Evolutionary conservation across 2,113 vertebrate species (phyloP).

Genomic region (Caranx melampygus): DNA sequence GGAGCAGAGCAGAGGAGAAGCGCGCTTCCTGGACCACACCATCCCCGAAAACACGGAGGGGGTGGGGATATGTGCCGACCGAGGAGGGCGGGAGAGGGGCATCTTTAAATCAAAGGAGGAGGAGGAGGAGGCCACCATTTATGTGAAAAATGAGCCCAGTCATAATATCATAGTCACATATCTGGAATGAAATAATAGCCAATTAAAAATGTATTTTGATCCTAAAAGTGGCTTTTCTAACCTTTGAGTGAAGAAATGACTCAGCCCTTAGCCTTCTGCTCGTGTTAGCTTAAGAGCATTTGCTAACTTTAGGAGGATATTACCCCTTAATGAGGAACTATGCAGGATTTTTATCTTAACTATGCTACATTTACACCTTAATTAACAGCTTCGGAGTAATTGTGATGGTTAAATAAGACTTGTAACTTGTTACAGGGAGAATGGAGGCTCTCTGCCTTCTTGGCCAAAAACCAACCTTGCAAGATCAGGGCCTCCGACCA

Average conservation of each 20-base stretch:
- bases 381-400: too few species aligned
- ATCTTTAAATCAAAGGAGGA: neutral
- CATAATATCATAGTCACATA: neutral
- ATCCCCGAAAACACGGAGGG: conserved; percentile 62
- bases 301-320: neutral
- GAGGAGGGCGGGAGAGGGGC: neutral
- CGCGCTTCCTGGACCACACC: conserved; percentile 84
- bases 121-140: neutral
- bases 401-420: too few species aligned
- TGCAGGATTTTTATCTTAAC: too few species aligned
- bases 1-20: conserved; percentile 30
- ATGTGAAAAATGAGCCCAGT: conserved; percentile 9
- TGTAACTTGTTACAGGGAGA: too few species aligned
- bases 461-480: too few species aligned
- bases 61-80: conserved; percentile 11
- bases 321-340: neutral
- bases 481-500: too few species aligned
- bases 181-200: neutral
- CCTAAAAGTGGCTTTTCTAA: conserved; percentile 7
- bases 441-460: too few species aligned
- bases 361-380: too few species aligned
- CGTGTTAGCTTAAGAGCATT: neutral
- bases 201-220: neutral
- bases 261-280: neutral
- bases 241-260: neutral